phyloP scores from a whole-genome alignment of 2,797 vertebrate genomes.

The Falco novaeseelandiae region DNA sequence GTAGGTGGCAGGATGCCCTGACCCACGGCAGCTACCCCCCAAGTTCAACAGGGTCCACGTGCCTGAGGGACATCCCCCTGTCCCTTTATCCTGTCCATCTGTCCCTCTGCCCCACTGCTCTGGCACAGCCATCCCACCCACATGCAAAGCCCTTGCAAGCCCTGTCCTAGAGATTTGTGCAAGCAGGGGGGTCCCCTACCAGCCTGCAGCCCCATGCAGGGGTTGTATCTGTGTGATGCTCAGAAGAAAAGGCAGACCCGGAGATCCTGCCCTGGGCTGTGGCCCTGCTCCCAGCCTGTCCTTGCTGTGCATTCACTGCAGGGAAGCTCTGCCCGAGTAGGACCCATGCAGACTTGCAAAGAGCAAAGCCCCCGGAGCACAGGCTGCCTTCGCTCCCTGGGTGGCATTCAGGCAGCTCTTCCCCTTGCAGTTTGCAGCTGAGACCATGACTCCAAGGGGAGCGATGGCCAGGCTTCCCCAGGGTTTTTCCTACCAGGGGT shows the following conservation, averaged over 20 bases:
- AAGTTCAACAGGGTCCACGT: neutral
- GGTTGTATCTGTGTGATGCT: neutral
- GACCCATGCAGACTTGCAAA: neutral
- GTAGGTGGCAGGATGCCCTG: neutral
- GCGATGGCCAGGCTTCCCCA: rapidly evolving
- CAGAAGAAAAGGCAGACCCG: rapidly evolving
- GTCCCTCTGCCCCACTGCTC: neutral
- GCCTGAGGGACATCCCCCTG: neutral
- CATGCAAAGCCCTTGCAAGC: neutral
- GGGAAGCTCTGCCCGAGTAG: neutral
- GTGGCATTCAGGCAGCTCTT: neutral
- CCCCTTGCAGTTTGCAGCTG: neutral
- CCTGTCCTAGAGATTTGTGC: rapidly evolving
- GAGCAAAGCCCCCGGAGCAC: neutral
- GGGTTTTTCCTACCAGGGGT: neutral
- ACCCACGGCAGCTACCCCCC: neutral
- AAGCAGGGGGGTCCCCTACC: neutral
- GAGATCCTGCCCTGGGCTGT: neutral
- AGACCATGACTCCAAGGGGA: neutral
- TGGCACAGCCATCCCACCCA: neutral
- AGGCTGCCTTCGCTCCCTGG: neutral
- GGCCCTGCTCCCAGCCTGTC: rapidly evolving
- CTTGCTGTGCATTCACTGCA: neutral
- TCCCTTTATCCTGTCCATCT: neutral
- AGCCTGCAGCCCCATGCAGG: neutral